Evolutionary conservation across 2,797 vertebrate species (phyloP), one percentile per base, ranked within the genome.

Genomic region (Poecilia gillii): DNA sequence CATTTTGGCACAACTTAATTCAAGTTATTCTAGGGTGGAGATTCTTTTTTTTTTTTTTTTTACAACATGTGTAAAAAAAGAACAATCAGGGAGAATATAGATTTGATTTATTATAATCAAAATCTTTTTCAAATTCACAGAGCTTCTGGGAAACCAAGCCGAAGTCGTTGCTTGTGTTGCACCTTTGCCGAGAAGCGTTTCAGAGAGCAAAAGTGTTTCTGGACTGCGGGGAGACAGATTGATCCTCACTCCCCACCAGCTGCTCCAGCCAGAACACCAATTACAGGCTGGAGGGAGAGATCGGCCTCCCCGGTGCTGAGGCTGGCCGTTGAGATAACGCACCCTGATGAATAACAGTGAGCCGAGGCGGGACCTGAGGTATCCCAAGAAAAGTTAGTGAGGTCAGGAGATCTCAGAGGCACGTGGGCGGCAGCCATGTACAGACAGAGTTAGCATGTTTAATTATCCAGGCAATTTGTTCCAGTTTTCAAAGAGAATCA

Each of bases 101-200:
- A 84, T 85, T 59, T 85, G 79, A 88, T 90, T 90, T 88, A 84
- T 47, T 74, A 31, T 20, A 76, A 73, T 79, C 81, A 81, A 79
- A 81, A 78, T 62, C 7, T 74, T 74, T 31, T 74, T 74, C 47
- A 62, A 83, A 68, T 74, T 73, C 78, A 80, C 66, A 72, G 68
- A 55, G 86, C 80, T 86, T 83, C 7, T 36, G 33, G 23, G 1
- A 62, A 74, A n/a, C 49, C 7, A 20, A 72, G 20, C 46, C n/a
- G 41, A 86, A 66, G 33, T 49, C 45, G 28, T 55, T 31, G 20
- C 73, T 79, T 76, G 13, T 12, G 66, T 75, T 53, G 64, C 18
- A 70, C 57, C 25, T 84, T 77, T 73, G 53, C 78, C 59, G 73
- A 81, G 62, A 81, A 85, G 53, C 49, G 46, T 74, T 72, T 78